A percentile compares a stretch with the other conserved stretches of the same genome.
phyloP scores from a whole-genome alignment of 2,797 vertebrate species.

The Yasuhikotakia modesta region DNA sequence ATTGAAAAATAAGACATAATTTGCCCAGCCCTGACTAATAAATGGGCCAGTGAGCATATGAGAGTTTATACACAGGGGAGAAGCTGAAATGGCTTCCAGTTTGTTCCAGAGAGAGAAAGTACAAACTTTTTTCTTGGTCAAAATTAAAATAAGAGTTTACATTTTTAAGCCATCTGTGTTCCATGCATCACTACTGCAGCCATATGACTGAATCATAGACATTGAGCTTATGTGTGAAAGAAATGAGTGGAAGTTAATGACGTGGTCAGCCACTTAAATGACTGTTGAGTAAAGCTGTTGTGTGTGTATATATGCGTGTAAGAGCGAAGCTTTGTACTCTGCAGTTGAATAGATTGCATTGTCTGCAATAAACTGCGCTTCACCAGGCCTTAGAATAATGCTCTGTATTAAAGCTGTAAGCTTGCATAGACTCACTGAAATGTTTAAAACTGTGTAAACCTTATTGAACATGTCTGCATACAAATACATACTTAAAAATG shows the following conservation, averaged over 20 bases:
- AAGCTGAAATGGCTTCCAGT: constrained; percentile 35
- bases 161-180: constrained; percentile 1
- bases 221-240: constrained; percentile 21
- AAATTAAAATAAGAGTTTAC: constrained; percentile 10
- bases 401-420: constrained; percentile 63
- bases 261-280: constrained; percentile 13
- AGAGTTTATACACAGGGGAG: constrained; percentile 23
- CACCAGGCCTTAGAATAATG: constrained; percentile 56
- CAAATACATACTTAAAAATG: constrained; percentile 1
- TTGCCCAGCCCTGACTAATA: no score
- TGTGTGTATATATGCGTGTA: constrained; percentile 5
- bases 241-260: constrained; percentile 20
- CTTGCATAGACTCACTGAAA: constrained; percentile 57
- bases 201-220: constrained; percentile 22
- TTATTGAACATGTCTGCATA: constrained; percentile 28
- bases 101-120: constrained; percentile 8
- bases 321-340: constrained; percentile 62
- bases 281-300: constrained; percentile 28
- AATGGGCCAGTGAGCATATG: constrained; percentile 11
- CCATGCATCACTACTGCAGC: constrained; percentile 1
- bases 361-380: constrained; percentile 52
- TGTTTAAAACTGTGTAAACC: not conserved
- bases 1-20: no score
- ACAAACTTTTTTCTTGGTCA: not conserved
- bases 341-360: constrained; percentile 68